Conservation (phyloP, 2,113 vertebrate species). For the Muscicapa adusta region DNA sequence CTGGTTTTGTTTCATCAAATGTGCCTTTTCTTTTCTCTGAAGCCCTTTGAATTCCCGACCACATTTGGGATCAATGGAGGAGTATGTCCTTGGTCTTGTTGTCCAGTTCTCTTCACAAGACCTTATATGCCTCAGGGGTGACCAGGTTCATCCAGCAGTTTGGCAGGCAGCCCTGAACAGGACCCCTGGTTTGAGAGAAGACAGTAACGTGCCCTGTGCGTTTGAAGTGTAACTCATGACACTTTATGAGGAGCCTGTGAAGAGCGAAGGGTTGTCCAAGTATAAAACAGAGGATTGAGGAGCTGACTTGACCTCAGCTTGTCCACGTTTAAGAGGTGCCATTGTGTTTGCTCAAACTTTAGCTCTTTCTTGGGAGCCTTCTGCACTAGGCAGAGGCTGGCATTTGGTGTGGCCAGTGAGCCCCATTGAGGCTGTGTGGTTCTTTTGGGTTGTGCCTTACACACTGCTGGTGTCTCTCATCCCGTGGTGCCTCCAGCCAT, state of each 20-base stretch:
- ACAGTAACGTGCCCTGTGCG: neutral
- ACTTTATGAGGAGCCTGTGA: neutral
- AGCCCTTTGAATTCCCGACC: neutral
- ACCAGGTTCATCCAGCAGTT: neutral
- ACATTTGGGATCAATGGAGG: neutral
- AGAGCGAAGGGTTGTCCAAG: neutral
- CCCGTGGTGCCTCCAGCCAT: neutral
- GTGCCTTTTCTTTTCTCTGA: slow-evolving; percentile 32
- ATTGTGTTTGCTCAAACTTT: neutral
- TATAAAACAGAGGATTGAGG: neutral
- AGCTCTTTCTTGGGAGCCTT: neutral
- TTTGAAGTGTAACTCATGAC: neutral
- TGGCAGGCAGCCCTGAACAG: neutral
- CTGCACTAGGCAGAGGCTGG: neutral
- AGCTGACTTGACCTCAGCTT: neutral
- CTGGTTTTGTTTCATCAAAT: neutral
- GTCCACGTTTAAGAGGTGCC: neutral
- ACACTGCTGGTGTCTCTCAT: neutral
- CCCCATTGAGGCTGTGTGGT: neutral
- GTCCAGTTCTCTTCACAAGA: neutral
- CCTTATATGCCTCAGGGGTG: neutral
- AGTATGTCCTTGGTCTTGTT: neutral
- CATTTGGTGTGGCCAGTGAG: neutral
- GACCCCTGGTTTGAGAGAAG: neutral
- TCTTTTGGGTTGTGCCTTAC: neutral